These are phyloP conservation scores for Drosophila trichaetosa DNA, from an alignment of 2,888 invertebrate genomes.

Conservation along the genomic window DNA sequence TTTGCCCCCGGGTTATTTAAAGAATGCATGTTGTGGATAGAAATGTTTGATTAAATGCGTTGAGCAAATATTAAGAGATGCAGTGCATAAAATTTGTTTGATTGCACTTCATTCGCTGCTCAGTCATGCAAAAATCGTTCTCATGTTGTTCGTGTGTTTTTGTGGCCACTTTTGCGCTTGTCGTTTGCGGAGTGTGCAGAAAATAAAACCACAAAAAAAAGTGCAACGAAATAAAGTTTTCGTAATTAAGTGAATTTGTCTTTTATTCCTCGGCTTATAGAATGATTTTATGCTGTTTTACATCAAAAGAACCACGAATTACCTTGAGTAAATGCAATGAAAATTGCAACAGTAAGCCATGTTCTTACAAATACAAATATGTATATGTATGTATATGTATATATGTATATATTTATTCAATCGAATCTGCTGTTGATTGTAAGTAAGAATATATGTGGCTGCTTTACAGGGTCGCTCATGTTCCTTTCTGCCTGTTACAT, in stretches of 20 bases:
- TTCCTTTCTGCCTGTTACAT: neutral
- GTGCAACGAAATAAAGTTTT: conserved; percentile 9
- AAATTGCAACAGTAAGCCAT: too few relatives aligned
- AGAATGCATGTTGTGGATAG: conserved; percentile 10
- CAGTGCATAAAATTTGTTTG: conserved; percentile 44
- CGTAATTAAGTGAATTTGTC: conserved; percentile 55
- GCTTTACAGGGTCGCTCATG: neutral
- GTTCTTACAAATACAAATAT: neutral
- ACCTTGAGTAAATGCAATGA: neutral
- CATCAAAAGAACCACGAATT: neutral
- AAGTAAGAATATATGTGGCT: neutral
- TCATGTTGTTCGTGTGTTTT: conserved; percentile 9
- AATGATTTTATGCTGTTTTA: neutral
- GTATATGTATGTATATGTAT: neutral
- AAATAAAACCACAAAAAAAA: conserved; percentile 14
- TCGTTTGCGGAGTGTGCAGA: conserved; percentile 32
- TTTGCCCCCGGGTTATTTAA: neutral
- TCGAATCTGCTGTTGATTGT: neutral
- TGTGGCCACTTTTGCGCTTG: conserved; percentile 41
- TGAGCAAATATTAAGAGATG: conserved; percentile 5
- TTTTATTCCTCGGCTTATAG: neutral
- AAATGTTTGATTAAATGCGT: neutral
- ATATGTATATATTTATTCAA: neutral
- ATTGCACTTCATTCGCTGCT: conserved; percentile 56
- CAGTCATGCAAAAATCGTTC: conserved; percentile 39